A percentile compares a stretch with the other conserved stretches of the same genome.
These are phyloP conservation scores for Sturmia bella DNA, from an alignment of 2,888 invertebrate species.

Conservation along the genomic window DNA sequence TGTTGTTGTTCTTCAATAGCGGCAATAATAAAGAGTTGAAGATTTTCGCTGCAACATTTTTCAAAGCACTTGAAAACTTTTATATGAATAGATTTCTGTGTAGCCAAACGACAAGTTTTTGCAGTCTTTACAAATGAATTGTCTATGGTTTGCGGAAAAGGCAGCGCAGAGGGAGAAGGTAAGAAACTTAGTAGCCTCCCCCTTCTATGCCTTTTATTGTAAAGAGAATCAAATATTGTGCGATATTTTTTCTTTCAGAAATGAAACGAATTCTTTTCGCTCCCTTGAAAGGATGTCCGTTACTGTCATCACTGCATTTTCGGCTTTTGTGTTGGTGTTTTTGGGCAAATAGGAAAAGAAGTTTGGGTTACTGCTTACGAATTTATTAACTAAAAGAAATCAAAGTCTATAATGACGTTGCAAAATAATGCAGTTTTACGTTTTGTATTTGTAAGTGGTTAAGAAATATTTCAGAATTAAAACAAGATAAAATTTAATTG, in stretches of 20 bases:
- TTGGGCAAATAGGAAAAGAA: not conserved
- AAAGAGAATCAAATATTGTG: slow-evolving; percentile 64
- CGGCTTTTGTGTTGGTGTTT: slow-evolving; percentile 22
- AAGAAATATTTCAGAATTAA: no score
- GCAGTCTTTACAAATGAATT: slow-evolving; percentile 62
- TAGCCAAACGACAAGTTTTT: slow-evolving; percentile 59
- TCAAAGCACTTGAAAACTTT: slow-evolving; percentile 68
- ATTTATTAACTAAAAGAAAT: slow-evolving; percentile 62
- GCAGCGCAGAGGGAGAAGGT: not conserved
- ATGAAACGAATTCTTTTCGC: slow-evolving; percentile 61
- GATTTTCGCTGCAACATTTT: slow-evolving; percentile 49
- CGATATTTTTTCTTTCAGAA: slow-evolving; percentile 35
- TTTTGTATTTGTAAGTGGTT: no score
- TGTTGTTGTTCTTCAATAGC: slow-evolving; percentile 64
- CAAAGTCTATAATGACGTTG: slow-evolving; percentile 50
- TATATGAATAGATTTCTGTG: slow-evolving; percentile 55
- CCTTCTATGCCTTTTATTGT: slow-evolving; percentile 43
- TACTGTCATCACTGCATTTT: slow-evolving; percentile 62
- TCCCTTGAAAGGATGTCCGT: slow-evolving; percentile 67
- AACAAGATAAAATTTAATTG: no score
- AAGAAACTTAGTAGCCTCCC: slow-evolving; percentile 24
- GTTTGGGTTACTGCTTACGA: slow-evolving; percentile 51
- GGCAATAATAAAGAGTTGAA: slow-evolving; percentile 66
- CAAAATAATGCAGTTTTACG: not conserved
- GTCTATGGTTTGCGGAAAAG: slow-evolving; percentile 59